A percentile compares a stretch with the other conserved stretches of the same genome.
Evolutionary conservation across 2,888 invertebrate genomes (phyloP).

Genomic region (Clepsis dumicolana): DNA sequence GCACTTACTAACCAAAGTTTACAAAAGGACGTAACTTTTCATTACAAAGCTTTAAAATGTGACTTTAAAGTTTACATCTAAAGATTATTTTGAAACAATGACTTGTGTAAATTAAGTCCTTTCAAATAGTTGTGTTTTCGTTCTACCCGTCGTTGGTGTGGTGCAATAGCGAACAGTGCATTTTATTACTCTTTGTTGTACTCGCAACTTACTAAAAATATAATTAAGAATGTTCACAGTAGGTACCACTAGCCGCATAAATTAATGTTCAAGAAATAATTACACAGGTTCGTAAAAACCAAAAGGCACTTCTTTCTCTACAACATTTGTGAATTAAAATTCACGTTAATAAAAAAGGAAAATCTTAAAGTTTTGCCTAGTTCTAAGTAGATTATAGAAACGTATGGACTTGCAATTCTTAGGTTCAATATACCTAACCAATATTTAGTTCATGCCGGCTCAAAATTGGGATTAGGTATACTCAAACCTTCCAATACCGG

Average conservation of each 20-base stretch:
- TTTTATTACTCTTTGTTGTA: slow-evolving; percentile 3
- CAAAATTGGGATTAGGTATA: no score
- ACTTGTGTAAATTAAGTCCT: background rate
- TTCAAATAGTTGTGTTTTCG: background rate
- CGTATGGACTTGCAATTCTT: no score
- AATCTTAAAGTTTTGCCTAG: no score
- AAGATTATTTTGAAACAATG: background rate
- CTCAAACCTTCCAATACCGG: no score
- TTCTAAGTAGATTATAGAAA: no score
- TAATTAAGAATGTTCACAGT: background rate
- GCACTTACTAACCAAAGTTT: background rate
- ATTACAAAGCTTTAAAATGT: background rate
- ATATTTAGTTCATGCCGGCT: no score
- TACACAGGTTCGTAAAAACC: background rate
- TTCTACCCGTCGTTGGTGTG: background rate
- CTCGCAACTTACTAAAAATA: background rate
- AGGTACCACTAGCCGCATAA: background rate
- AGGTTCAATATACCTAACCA: no score
- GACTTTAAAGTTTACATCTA: background rate
- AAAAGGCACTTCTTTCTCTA: background rate
- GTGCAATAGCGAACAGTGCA: background rate
- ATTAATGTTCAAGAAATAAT: background rate
- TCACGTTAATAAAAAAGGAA: background rate
- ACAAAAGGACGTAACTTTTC: background rate
- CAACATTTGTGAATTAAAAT: background rate